Evolutionary conservation across 2,797 vertebrate genomes (phyloP), one percentile per base, ranked within the genome.

Genomic region (Hippoglossus hippoglossus): DNA sequence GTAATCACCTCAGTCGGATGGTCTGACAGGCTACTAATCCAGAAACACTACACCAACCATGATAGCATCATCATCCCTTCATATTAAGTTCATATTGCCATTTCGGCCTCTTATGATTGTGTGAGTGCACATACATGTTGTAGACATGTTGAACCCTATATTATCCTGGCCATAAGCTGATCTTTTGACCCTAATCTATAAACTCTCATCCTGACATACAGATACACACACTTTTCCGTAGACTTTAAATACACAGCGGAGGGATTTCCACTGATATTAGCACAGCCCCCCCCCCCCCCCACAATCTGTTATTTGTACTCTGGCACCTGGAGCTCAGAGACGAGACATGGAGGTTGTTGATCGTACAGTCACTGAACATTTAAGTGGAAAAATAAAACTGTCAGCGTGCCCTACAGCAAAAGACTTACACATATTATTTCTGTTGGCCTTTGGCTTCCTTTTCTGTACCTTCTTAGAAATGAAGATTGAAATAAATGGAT

Each of bases 171-270:
- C 77, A 67, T 89, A 87, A 88, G 90, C 79, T 73, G 61, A 75
- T 77, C 13, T 71, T 77, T 74, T 88, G 73, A 85, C 83, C 79
- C 69, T 83, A 85, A 90, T 91, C 83, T 80, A 60, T 89, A 79
- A 86, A 86, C 81, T 78, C 60, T 79, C 66, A 64, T 59, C 67
- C 60, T 79, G 2, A 26, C 28, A 59, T 26, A 57, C 53, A 41
- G 7, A 51, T 26, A 34, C 16, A 65, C 62, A 75, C 71, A 50
- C 3, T 25, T 19, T 16, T 46, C 1, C 1, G 5, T 19, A 46
- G 15, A 46, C 44, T 9, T 46, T 19, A 46, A 15, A 46, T 19
- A 46, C 44, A 46, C 44, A 39, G 12, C 12, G 36, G 36, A 39
- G 10, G 12, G 36, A 39, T 39, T 39, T 34, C 31, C 31, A 34